Percentiles rank a stretch among this genome's conserved stretches.
Conservation (phyloP, 2,113 vertebrate species). For the Falco punctatus region DNA sequence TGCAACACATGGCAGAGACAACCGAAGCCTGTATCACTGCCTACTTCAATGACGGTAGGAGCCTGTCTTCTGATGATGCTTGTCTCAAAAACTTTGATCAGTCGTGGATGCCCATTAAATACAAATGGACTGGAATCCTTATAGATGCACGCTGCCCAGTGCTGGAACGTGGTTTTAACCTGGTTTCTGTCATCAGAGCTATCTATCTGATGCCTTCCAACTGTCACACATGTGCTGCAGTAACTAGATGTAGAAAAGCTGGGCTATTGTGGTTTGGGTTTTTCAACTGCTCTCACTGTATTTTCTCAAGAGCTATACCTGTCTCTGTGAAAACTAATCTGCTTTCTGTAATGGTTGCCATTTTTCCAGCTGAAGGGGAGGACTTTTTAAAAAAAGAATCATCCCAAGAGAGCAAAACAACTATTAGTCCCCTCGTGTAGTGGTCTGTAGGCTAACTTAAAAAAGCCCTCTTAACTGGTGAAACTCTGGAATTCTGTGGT, state of each 20-base stretch:
- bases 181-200: background rate
- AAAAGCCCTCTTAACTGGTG: background rate
- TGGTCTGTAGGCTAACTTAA: background rate
- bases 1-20: slow-evolving; percentile 92
- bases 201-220: background rate
- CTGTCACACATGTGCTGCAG: background rate
- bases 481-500: background rate
- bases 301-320: background rate
- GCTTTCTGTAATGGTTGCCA: background rate
- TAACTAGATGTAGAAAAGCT: background rate
- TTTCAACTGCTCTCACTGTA: background rate
- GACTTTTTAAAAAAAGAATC: background rate
- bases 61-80: background rate
- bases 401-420: background rate
- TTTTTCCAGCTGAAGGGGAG: background rate
- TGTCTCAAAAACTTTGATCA: no score
- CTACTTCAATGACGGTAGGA: slow-evolving; percentile 86
- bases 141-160: background rate
- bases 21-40: slow-evolving; percentile 92
- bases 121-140: accelerated
- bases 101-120: background rate
- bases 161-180: background rate
- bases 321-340: background rate
- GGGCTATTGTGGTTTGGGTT: background rate
- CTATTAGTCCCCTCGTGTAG: background rate